Conservation (phyloP, 2,888 invertebrate genomes). For the Phlogophora meticulosa region DNA sequence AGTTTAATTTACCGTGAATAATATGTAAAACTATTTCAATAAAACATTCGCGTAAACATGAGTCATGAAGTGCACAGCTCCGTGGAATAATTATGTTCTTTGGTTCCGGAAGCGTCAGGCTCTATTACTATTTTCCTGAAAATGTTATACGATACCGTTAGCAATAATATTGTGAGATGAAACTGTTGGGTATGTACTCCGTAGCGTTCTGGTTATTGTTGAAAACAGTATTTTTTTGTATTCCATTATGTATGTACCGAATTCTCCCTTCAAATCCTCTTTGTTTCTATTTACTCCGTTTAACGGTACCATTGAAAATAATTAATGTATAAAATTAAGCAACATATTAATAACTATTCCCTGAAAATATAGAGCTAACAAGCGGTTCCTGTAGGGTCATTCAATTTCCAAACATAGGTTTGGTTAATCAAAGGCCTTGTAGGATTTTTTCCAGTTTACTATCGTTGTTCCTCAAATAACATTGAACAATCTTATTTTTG, state of each 20-base stretch:
- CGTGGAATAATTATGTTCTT: constrained; percentile 29
- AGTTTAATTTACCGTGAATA: constrained; percentile 10
- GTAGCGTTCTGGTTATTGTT: background rate
- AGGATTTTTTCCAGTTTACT: too few relatives aligned
- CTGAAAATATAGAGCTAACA: too few relatives aligned
- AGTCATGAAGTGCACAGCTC: constrained; percentile 4
- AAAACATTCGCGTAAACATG: constrained; percentile 13
- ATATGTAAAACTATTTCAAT: constrained; percentile 26
- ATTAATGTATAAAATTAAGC: too few relatives aligned
- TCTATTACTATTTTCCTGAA: constrained; percentile 33
- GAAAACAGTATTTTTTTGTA: background rate
- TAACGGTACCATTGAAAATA: too few relatives aligned
- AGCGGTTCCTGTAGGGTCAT: too few relatives aligned
- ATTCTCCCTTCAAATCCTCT: too few relatives aligned
- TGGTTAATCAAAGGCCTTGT: too few relatives aligned
- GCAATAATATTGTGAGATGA: constrained; percentile 5
- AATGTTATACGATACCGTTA: constrained; percentile 10
- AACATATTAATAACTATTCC: too few relatives aligned
- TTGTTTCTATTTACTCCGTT: too few relatives aligned
- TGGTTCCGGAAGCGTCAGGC: constrained; percentile 20
- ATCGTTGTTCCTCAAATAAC: too few relatives aligned
- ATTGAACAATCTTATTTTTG: background rate
- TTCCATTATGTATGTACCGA: too few relatives aligned
- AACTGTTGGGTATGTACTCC: background rate
- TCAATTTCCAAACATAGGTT: too few relatives aligned